Evolutionary conservation across 2,797 vertebrate species (phyloP), one percentile per base, ranked within the genome.

Genomic region (Peromyscus eremicus): DNA sequence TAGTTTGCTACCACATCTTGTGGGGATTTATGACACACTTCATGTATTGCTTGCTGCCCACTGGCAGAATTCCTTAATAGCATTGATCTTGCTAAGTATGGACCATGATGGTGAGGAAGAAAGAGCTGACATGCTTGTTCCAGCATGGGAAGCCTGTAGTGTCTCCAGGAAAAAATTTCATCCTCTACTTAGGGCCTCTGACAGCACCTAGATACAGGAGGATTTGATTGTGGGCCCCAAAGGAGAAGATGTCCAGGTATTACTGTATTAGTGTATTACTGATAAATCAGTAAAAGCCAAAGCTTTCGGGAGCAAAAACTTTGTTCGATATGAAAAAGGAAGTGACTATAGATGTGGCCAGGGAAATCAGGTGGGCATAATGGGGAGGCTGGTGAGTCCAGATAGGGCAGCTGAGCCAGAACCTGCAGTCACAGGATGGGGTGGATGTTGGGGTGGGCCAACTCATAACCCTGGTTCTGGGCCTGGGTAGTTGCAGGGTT

Each of bases 281-380:
- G 55, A 70, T n/a, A 91, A 76, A 73, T 57, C 34, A 90, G 49
- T 66, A 97, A 87, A 62, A 73, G 71, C 27, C 71, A 83, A 71
- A 34, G 4, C 8, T 68, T 70, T 19, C 62, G 73, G 55, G 34
- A 89, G 70, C 60, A 25, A 91, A 91, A 94, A 34, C 55, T 9
- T 71, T 66, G 52, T 6, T 66, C 71, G 62, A 71, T 81, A 85
- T 76, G n/a, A 62, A 90, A 90, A 62, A 34, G 16, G n/a, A 89
- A 25, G 2, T 40, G 75, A 93, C 4, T 25, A 0, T 12, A 77
- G 40, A 91, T 71, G 9, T 34, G 55, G 19, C 77, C 25, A n/a
- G 40, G 91, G 62, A 94, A 90, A 79, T 19, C 75, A 40, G 4
- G 3, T 27, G 6, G 34, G 55, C 62, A 27, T 11, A 9, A 5